These are phyloP conservation scores for Limnothrissa miodon DNA, from an alignment of 2,113 vertebrate genomes.

Conservation along the genomic window DNA sequence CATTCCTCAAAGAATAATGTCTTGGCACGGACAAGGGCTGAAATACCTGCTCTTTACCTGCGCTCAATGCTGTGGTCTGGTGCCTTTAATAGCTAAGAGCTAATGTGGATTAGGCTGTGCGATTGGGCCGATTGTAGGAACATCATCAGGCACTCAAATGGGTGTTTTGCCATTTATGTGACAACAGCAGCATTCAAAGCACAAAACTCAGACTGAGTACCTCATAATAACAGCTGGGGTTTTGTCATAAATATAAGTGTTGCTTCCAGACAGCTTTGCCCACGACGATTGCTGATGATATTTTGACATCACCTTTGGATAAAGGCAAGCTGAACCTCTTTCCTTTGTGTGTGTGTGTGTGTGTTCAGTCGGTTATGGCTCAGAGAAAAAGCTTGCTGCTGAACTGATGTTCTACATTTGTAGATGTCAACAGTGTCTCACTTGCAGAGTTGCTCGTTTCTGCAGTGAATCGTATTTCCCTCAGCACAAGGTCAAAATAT, in stretches of 20 bases:
- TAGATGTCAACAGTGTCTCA: neutral
- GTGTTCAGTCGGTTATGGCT: neutral
- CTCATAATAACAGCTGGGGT: neutral
- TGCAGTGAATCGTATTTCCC: neutral
- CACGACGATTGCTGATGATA: neutral
- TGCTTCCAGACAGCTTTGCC: neutral
- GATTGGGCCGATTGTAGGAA: neutral
- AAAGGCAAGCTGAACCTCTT: neutral
- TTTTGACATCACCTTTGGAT: neutral
- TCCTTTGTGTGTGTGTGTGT: too few species aligned
- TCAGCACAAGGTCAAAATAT: neutral
- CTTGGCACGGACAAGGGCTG: neutral
- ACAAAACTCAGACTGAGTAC: neutral
- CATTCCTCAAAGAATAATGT: neutral
- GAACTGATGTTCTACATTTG: neutral
- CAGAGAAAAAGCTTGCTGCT: neutral
- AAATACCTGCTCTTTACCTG: neutral
- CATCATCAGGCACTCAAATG: neutral
- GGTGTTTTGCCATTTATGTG: neutral
- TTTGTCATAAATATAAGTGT: neutral
- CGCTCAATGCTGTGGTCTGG: neutral
- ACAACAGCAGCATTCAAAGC: neutral
- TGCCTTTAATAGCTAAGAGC: neutral
- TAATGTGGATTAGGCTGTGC: neutral
- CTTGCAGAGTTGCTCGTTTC: neutral